A percentile compares a stretch with the other conserved stretches of the same genome.
phyloP scores from a whole-genome alignment of 2,888 invertebrate species.

The Andrena flavipes region DNA sequence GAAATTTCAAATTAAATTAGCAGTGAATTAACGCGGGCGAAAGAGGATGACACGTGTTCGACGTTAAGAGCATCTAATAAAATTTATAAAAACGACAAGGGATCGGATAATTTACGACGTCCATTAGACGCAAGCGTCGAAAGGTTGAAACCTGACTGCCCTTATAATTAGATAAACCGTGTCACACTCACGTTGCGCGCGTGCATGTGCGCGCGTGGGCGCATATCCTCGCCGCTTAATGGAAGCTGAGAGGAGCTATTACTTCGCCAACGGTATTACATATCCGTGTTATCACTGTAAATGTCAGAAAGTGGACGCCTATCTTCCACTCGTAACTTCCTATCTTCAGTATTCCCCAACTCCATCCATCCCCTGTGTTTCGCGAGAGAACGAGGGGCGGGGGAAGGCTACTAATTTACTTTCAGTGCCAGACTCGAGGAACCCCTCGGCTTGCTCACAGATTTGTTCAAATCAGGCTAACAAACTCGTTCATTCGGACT shows the following conservation, averaged over 20 bases:
- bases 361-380: neutral
- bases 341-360: slow-evolving; percentile 12
- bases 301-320: slow-evolving; percentile 44
- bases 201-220: neutral
- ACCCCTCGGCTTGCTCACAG: neutral
- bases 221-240: slow-evolving; percentile 38
- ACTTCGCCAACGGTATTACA: slow-evolving; percentile 31
- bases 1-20: too few relatives aligned
- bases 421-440: neutral
- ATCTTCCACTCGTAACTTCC: slow-evolving; percentile 18
- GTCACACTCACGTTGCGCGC: neutral
- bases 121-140: neutral
- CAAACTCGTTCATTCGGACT: too few relatives aligned
- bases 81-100: too few relatives aligned
- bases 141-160: slow-evolving; percentile 20
- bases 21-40: too few relatives aligned
- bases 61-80: too few relatives aligned
- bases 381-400: neutral
- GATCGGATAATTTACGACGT: neutral
- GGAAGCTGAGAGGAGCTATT: slow-evolving; percentile 50
- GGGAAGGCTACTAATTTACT: slow-evolving; percentile 11
- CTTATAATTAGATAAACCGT: slow-evolving; percentile 48
- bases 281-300: slow-evolving; percentile 42
- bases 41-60: too few relatives aligned
- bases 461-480: neutral